Base-by-base conservation (phyloP, 2,797 vertebrate genomes). In the Tenualosa ilisha region DNA sequence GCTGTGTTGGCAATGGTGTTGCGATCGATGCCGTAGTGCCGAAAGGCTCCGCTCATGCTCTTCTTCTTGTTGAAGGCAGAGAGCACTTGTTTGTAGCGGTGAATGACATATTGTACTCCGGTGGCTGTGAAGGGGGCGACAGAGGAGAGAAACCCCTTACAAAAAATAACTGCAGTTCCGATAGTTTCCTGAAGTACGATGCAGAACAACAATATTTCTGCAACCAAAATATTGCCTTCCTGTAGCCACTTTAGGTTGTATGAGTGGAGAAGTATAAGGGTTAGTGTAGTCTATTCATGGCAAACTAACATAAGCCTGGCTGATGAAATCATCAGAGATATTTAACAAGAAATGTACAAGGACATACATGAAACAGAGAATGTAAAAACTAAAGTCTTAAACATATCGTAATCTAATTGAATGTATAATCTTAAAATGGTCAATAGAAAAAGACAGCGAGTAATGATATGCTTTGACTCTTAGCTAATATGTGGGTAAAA, bases 1-100 rank as follows among this genome's bases (percentile, higher is more conserved):
- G 94, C 94, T 0, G 92, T 95, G 93, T 95, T 95, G 82, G 93
- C 94, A 53, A 95, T 95, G 89, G 94, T 94, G 93, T 95, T 95
- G 6, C 94, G 88, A 92, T 95, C 94, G 59, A 95, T 95, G 24
- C 93, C 93, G 0, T 93, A 92, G 5, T 94, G 93, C 0, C 93
- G 95, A 86, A 95, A 95, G 79, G 94, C 94, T 61, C 94, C 93
- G 1, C 93, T 95, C 93, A 95, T 95, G 92, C 90, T 95, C 51
- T 94, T 95, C 89, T 94, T 95, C 91, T 94, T 95, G 90, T 94
- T 92, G 90, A 93, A 95, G 85, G 94, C 91, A 0, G 93, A 91
- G 81, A 95, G 92, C 82, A 94, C 94, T 82, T 95, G 94, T 85
- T 94, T 94, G 91, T 95, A 95, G 91, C 94, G 94, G 59, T 95